Conservation (phyloP, 2,888 invertebrate species). For the Helleia helle region DNA sequence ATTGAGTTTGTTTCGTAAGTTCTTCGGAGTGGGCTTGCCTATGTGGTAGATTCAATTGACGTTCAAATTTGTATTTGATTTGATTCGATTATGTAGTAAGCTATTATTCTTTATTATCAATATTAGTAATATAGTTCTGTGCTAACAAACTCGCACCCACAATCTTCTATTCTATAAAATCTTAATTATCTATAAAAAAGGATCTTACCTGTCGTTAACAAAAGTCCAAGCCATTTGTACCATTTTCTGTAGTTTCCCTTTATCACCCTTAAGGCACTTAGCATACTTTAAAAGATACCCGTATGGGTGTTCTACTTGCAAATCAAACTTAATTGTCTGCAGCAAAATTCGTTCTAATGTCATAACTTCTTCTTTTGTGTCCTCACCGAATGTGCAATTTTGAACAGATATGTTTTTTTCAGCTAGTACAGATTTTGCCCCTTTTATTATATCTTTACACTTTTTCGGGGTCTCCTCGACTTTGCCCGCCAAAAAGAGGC, state of each 20-base stretch:
- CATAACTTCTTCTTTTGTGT: conserved; percentile 94
- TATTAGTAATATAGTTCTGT: too few relatives aligned
- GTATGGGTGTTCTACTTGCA: conserved; percentile 98
- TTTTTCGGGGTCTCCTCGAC: conserved; percentile 99
- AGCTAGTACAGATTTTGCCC: conserved; percentile 85
- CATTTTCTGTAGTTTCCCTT: conserved; percentile 94
- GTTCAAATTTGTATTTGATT: too few relatives aligned
- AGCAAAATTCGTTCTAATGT: conserved; percentile 95
- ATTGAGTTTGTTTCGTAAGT: too few relatives aligned
- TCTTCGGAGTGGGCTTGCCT: too few relatives aligned
- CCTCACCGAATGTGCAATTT: conserved; percentile 92
- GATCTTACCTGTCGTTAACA: conserved; percentile 91
- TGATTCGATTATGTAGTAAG: too few relatives aligned
- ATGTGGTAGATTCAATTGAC: too few relatives aligned
- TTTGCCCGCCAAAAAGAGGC: conserved; percentile 97
- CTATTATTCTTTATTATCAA: too few relatives aligned
- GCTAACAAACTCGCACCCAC: too few relatives aligned
- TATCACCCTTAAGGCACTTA: conserved; percentile 94
- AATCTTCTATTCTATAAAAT: too few relatives aligned
- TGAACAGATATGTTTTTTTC: too few relatives aligned
- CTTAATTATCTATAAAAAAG: too few relatives aligned
- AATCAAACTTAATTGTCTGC: conserved; percentile 98
- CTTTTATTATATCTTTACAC: conserved; percentile 96
- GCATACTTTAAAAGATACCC: conserved; percentile 94
- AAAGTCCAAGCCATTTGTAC: conserved; percentile 99